phyloP scores from a whole-genome alignment of 2,888 invertebrate genomes.

The Diarsia dahlii region DNA sequence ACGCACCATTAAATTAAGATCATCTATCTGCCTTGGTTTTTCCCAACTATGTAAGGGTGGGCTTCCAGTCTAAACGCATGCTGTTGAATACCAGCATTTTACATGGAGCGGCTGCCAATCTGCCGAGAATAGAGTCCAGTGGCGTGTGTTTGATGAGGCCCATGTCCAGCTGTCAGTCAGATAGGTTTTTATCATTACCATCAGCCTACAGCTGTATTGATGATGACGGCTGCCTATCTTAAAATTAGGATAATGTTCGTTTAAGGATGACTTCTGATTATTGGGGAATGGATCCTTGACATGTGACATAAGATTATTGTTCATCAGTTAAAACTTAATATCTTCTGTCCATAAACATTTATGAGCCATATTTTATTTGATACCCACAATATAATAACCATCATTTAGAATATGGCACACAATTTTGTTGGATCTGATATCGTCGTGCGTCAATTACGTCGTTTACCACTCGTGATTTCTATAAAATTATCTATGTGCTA shows the following conservation, averaged over 20 bases:
- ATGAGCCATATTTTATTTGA: conserved; percentile 56
- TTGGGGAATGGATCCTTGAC: not conserved
- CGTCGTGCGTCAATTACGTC: conserved; percentile 59
- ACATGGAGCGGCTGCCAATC: not conserved
- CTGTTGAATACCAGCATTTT: not conserved
- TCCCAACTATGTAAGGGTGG: not conserved
- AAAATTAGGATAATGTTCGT: not conserved
- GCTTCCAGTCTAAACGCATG: too few relatives aligned
- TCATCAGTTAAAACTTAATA: not conserved
- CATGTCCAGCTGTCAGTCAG: too few relatives aligned
- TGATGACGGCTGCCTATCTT: not conserved
- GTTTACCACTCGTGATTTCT: conserved; percentile 70
- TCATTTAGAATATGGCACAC: conserved; percentile 63
- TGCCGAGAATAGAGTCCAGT: not conserved
- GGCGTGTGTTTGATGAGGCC: too few relatives aligned
- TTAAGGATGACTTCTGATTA: not conserved
- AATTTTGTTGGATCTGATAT: conserved; percentile 62
- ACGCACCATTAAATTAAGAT: conserved; percentile 2
- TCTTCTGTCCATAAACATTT: conserved; percentile 21
- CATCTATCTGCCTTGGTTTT: not conserved
- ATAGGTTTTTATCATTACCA: too few relatives aligned
- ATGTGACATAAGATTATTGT: not conserved
- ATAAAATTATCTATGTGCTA: conserved; percentile 71
- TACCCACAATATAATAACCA: conserved; percentile 57
- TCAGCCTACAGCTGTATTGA: too few relatives aligned